These are phyloP conservation scores for Nycticebus coucang DNA, from an alignment of 2,113 vertebrate species.

Conservation along the genomic window DNA sequence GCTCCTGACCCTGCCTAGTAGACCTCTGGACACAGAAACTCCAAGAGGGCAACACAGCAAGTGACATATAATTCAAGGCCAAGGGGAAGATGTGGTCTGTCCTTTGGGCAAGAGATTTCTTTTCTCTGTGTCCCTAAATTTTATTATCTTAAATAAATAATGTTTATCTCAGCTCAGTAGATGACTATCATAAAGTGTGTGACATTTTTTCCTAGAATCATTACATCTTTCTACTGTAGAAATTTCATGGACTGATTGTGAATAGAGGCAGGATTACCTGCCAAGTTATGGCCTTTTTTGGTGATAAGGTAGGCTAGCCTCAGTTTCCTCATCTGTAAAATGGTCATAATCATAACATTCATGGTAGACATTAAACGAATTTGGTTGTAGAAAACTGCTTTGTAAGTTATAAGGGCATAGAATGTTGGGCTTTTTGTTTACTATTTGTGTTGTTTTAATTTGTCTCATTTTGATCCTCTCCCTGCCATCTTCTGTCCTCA, in stretches of 20 bases:
- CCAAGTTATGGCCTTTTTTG: background rate
- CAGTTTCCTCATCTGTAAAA: background rate
- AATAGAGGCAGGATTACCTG: background rate
- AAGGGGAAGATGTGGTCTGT: background rate
- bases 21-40: background rate
- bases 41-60: background rate
- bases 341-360: background rate
- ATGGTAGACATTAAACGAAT: background rate
- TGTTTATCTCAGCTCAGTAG: background rate
- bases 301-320: background rate
- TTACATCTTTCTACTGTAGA: background rate
- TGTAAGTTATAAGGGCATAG: background rate
- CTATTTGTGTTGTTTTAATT: background rate
- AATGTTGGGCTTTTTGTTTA: background rate
- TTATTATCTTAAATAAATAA: slow-evolving; percentile 27
- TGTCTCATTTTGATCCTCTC: background rate
- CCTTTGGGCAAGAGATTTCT: background rate
- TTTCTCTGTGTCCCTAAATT: background rate
- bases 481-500: background rate
- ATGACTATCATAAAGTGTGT: background rate
- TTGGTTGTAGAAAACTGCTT: background rate
- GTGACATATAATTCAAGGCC: background rate
- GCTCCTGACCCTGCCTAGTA: background rate
- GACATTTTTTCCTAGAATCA: background rate
- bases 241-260: background rate